Evolutionary conservation across 2,888 invertebrate species (phyloP).

Genomic region (Plagodis dolabraria): DNA sequence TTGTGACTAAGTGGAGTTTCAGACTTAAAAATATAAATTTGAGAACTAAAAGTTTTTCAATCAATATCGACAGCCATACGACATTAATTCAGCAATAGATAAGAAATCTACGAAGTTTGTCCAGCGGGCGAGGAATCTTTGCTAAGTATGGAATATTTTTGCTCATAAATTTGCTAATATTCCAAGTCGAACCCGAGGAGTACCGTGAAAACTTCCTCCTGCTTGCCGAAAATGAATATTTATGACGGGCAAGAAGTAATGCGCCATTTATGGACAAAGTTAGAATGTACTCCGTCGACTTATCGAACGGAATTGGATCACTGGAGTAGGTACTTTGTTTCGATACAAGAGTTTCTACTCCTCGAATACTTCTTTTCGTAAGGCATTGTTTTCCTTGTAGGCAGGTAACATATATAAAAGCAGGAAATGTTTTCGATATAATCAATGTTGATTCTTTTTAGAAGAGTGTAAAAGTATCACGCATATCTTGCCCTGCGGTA

Average conservation of each 20-base stretch:
- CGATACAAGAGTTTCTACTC: slow-evolving; percentile 35
- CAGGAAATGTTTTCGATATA: neutral
- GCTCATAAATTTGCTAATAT: slow-evolving; percentile 81
- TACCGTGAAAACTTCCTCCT: slow-evolving; percentile 76
- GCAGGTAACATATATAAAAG: slow-evolving; percentile 1
- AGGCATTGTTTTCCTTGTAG: slow-evolving; percentile 8
- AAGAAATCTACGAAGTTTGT: slow-evolving; percentile 35
- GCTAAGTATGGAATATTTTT: slow-evolving; percentile 66
- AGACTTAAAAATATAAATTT: slow-evolving; percentile 15
- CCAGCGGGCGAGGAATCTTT: slow-evolving; percentile 28
- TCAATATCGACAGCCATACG: slow-evolving; percentile 24
- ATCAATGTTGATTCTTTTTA: neutral
- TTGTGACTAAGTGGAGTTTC: slow-evolving; percentile 5
- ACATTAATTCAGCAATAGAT: slow-evolving; percentile 33
- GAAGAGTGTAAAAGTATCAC: neutral
- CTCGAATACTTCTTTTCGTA: slow-evolving; percentile 26
- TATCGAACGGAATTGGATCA: slow-evolving; percentile 67
- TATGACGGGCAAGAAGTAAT: slow-evolving; percentile 78
- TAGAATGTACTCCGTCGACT: slow-evolving; percentile 72
- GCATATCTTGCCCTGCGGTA: neutral
- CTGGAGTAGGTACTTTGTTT: slow-evolving; percentile 42
- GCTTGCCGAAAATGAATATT: slow-evolving; percentile 81
- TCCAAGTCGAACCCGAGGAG: slow-evolving; percentile 61
- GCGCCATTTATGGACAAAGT: slow-evolving; percentile 81
- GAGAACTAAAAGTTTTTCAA: slow-evolving; percentile 24